These are phyloP conservation scores for Megaleporinus macrocephalus DNA, from an alignment of 2,113 vertebrate genomes.

Conservation along the genomic window DNA sequence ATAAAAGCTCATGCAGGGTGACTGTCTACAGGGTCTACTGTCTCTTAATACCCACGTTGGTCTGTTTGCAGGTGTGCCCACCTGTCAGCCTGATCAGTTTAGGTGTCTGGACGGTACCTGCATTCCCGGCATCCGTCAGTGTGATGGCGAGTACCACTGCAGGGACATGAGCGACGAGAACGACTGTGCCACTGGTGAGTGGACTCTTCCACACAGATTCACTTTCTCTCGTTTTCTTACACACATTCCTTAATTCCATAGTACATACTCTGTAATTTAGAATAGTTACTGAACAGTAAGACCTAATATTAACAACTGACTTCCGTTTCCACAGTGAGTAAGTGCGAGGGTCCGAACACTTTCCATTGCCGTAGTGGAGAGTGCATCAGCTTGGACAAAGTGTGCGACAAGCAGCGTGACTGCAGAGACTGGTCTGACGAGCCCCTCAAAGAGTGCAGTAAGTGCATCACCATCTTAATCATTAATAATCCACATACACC, in stretches of 20 bases:
- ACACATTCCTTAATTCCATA: background rate
- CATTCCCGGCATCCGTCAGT: conserved; percentile 82
- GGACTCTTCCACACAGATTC: no score
- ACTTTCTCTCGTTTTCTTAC: background rate
- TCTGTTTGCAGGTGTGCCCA: conserved; percentile 66
- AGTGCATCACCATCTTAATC: conserved; percentile 56
- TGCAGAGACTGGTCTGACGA: conserved; percentile 87
- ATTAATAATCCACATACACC: background rate
- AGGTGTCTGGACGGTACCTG: conserved; percentile 81
- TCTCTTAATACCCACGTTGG: background rate
- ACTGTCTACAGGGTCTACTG: background rate
- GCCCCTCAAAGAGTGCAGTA: conserved; percentile 82
- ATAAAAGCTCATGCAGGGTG: no score
- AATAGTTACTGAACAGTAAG: no score
- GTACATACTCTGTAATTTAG: no score
- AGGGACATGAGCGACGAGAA: conserved; percentile 83
- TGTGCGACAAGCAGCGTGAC: conserved; percentile 80
- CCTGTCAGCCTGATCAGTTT: conserved; percentile 83
- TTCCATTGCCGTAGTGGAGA: conserved; percentile 85
- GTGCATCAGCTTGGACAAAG: conserved; percentile 81
- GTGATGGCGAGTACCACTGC: conserved; percentile 79
- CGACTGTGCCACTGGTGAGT: conserved; percentile 79
- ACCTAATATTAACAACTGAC: no score
- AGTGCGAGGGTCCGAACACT: conserved; percentile 75
- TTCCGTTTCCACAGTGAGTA: conserved; percentile 64